Evolutionary conservation across 53 echinoderm and acorn worm genomes (phyloP).

Genomic region (Echinometra lucunter): DNA sequence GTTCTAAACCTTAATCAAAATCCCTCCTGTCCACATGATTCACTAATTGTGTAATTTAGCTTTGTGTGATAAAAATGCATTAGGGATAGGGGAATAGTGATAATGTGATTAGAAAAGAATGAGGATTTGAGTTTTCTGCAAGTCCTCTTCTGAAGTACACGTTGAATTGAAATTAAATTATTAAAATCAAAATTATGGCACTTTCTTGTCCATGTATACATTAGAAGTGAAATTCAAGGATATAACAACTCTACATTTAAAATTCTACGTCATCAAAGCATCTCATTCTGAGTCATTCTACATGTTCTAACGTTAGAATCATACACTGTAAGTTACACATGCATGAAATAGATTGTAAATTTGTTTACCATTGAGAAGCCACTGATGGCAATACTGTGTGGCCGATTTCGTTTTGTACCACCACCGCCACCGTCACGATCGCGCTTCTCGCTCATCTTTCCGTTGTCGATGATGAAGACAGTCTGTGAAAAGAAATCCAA

Average conservation of each 20-base stretch:
- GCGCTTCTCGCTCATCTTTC: conserved; percentile 34
- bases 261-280: not conserved
- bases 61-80: no score
- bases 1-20: no score
- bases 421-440: conserved; percentile 30
- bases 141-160: no score
- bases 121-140: no score
- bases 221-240: no score
- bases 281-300: not conserved
- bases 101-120: no score
- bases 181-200: no score
- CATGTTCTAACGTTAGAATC: not conserved
- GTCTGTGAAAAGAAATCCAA: conserved; percentile 3
- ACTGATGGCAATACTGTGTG: conserved; percentile 48
- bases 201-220: no score
- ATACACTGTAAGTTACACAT: not conserved
- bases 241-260: not conserved
- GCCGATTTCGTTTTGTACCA: conserved; percentile 20
- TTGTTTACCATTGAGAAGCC: conserved; percentile 48
- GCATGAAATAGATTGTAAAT: not conserved
- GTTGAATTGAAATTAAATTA: no score
- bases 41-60: no score
- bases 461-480: not conserved
- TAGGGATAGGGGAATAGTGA: no score
- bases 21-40: no score